These are phyloP conservation scores for Hanleya hanleyi DNA, from an alignment of 2,888 invertebrate genomes.

Conservation along the genomic window DNA sequence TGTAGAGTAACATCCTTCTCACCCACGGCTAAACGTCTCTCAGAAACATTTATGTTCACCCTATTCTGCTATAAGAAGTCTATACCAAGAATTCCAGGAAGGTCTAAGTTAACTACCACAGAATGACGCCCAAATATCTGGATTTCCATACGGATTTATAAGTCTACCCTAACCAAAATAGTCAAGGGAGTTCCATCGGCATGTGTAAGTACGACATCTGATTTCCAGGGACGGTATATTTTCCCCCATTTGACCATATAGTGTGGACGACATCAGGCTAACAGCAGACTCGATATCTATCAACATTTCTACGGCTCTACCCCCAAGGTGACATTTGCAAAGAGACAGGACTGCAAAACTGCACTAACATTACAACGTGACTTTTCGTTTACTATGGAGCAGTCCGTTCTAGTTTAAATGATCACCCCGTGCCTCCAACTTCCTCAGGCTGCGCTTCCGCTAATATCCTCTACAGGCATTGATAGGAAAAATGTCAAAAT, in stretches of 20 bases:
- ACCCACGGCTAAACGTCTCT: constrained; percentile 9
- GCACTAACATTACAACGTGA: background rate
- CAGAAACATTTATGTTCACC: constrained; percentile 23
- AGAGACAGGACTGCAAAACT: background rate
- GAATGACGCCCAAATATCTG: constrained; percentile 19
- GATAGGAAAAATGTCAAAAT: background rate
- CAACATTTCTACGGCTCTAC: background rate
- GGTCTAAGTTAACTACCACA: constrained; percentile 29
- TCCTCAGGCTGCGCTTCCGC: background rate
- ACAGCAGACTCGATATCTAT: background rate
- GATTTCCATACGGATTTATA: constrained; percentile 20
- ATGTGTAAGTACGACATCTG: background rate
- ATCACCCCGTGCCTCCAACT: background rate
- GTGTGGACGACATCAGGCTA: background rate
- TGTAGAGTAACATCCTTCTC: constrained; percentile 20
- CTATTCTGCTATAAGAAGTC: constrained; percentile 33
- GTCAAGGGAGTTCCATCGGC: constrained; percentile 22
- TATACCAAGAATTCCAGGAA: constrained; percentile 28
- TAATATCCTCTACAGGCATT: background rate
- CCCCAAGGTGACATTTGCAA: background rate
- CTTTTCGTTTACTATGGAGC: too few relatives aligned
- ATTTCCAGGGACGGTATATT: background rate
- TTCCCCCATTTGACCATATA: background rate
- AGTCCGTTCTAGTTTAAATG: background rate
- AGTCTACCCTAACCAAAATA: constrained; percentile 10